These are phyloP conservation scores for Rhopalosiphum maidis DNA, from an alignment of 1,140 invertebrate species.

Conservation along the genomic window DNA sequence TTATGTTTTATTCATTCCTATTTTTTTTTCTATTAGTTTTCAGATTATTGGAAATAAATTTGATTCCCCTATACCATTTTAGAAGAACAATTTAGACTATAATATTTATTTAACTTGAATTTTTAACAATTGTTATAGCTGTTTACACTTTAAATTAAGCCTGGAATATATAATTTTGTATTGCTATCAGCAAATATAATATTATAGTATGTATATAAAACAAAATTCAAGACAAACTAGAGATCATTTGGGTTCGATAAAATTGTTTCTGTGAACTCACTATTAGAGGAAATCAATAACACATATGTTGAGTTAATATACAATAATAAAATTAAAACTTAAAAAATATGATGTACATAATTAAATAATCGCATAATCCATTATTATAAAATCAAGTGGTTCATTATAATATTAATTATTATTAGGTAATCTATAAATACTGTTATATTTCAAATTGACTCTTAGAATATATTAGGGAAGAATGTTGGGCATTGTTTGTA, in stretches of 20 bases:
- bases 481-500: not conserved
- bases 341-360: not conserved
- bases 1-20: not conserved
- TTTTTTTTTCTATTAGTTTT: not conserved
- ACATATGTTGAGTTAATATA: conserved; percentile 27
- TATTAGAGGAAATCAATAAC: conserved; percentile 16
- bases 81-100: conserved; percentile 20
- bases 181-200: not conserved
- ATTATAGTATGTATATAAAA: not conserved
- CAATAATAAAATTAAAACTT: conserved; percentile 17
- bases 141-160: not conserved
- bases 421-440: conserved; percentile 40
- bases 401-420: not conserved
- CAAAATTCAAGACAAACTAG: not conserved
- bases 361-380: not conserved
- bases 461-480: conserved; percentile 28
- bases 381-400: conserved; percentile 19
- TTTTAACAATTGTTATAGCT: not conserved
- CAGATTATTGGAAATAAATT: not conserved
- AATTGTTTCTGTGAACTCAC: conserved; percentile 2
- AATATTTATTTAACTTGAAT: conserved; percentile 8
- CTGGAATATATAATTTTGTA: not conserved
- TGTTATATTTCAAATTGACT: conserved; percentile 47
- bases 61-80: conserved; percentile 3
- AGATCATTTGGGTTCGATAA: not conserved